A percentile compares a stretch with the other conserved stretches of the same genome.
phyloP scores from a whole-genome alignment of 2,888 invertebrate genomes.

The Drosophila infuscata region DNA sequence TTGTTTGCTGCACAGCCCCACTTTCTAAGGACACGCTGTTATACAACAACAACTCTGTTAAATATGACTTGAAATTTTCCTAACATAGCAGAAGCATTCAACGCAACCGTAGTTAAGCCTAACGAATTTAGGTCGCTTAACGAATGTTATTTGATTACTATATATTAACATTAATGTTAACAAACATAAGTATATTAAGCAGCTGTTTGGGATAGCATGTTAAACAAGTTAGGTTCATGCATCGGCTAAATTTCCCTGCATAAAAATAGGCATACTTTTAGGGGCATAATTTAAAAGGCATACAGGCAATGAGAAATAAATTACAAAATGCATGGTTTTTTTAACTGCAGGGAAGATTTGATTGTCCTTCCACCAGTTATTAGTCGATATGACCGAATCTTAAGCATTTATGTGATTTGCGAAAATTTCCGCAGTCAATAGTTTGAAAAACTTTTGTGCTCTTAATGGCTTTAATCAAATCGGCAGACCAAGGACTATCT shows the following conservation, averaged over 20 bases:
- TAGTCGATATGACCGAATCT: no score
- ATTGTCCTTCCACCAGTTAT: background rate
- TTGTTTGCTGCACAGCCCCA: background rate
- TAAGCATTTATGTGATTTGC: no score
- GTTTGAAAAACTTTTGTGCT: no score
- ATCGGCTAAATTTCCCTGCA: background rate
- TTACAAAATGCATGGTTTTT: background rate
- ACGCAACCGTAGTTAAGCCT: background rate
- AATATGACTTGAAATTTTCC: no score
- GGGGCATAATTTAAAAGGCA: background rate
- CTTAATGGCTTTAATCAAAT: no score
- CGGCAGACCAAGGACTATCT: no score
- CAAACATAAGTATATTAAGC: background rate
- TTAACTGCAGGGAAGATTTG: background rate
- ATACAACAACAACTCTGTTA: background rate
- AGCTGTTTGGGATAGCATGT: background rate
- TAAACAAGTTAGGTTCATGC: background rate
- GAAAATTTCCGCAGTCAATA: no score
- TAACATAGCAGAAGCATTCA: no score
- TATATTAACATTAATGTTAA: background rate
- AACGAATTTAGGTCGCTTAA: constrained; percentile 7
- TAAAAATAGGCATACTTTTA: background rate
- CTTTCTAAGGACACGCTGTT: background rate
- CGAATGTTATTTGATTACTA: background rate
- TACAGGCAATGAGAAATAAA: background rate